phyloP scores from a whole-genome alignment of 2,888 invertebrate species.

The Mythimna impura region DNA sequence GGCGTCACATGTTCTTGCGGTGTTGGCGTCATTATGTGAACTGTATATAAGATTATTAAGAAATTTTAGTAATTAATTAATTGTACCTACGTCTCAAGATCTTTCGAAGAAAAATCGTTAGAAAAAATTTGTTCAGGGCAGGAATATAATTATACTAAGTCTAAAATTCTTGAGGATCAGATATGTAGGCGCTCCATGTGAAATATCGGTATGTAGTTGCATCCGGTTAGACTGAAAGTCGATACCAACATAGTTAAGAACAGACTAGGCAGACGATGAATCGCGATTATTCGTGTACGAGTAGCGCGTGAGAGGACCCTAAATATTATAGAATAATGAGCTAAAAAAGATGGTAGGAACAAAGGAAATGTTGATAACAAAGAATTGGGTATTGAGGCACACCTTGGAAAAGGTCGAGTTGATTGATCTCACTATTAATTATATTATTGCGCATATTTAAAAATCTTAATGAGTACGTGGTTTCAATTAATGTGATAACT shows the following conservation, averaged over 20 bases:
- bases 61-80: neutral
- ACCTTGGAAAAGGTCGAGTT: no score
- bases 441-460: no score
- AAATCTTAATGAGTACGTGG: no score
- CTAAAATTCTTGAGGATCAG: no score
- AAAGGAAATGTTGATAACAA: no score
- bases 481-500: no score
- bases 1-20: constrained; percentile 33
- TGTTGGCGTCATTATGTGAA: constrained; percentile 44
- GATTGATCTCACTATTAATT: no score
- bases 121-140: neutral
- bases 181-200: neutral
- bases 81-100: neutral
- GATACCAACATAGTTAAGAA: neutral
- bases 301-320: no score
- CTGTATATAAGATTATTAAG: neutral
- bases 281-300: neutral
- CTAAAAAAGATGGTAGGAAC: no score
- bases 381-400: no score
- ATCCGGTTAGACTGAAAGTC: neutral
- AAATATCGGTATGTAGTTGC: neutral
- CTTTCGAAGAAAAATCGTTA: neutral
- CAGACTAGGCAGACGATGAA: neutral
- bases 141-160: no score
- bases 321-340: no score